These are phyloP conservation scores for Corydoras sp. DNA, from an alignment of 2,113 vertebrate genomes.

Conservation along the genomic window DNA sequence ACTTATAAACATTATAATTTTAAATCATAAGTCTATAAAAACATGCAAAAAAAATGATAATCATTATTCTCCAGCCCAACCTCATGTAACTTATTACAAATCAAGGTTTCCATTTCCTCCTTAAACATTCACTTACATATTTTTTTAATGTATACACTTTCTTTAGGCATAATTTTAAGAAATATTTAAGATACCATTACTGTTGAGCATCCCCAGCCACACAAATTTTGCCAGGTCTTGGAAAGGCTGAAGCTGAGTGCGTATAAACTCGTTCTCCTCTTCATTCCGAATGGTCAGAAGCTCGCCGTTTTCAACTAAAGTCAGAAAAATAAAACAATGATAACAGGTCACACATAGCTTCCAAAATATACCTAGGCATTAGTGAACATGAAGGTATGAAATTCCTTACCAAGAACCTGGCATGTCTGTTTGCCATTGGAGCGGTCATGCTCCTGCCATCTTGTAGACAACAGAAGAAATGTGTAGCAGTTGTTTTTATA, in stretches of 20 bases:
- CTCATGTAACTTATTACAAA: too few species aligned
- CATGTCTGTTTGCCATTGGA: constrained; percentile 66
- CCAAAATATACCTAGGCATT: background rate
- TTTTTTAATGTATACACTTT: too few species aligned
- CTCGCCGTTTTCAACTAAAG: constrained; percentile 56
- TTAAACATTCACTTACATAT: too few species aligned
- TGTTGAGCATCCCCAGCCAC: constrained; percentile 76
- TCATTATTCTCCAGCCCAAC: too few species aligned
- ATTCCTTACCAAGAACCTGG: constrained; percentile 70
- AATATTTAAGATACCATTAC: constrained; percentile 56
- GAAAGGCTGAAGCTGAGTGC: constrained; percentile 72
- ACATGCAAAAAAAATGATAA: too few species aligned
- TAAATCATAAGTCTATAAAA: too few species aligned
- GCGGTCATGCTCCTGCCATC: constrained; percentile 59
- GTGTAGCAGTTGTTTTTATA: constrained; percentile 87
- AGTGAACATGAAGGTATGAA: background rate
- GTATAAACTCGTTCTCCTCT: constrained; percentile 81
- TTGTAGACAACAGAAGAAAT: constrained; percentile 71
- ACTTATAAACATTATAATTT: too few species aligned
- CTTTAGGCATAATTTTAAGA: too few species aligned
- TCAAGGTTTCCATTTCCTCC: too few species aligned
- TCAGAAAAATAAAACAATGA: background rate
- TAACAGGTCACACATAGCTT: too few species aligned
- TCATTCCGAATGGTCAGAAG: constrained; percentile 79
- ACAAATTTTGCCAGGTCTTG: constrained; percentile 75